Conservation (phyloP, 2,113 vertebrate genomes). For the Micromys minutus region DNA sequence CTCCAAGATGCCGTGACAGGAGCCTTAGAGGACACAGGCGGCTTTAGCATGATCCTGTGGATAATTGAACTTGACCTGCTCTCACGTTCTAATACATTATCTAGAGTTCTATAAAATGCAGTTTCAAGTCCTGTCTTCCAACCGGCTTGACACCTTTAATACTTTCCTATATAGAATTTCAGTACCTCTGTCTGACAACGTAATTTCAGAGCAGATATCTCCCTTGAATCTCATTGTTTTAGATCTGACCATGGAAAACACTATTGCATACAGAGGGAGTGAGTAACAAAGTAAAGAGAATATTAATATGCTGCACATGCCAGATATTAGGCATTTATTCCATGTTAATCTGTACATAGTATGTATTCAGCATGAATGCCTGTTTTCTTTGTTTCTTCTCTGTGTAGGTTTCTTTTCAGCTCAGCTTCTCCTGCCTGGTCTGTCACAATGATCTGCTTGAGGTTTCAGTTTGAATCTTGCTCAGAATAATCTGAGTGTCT, state of each 20-base stretch:
- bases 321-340: neutral
- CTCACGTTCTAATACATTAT: constrained; percentile 15
- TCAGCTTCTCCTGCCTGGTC: neutral
- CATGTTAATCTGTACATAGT: neutral
- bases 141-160: neutral
- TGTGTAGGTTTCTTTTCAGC: neutral
- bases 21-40: neutral
- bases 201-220: neutral
- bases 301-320: neutral
- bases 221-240: neutral
- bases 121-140: constrained; percentile 2
- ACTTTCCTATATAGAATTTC: neutral
- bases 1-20: neutral
- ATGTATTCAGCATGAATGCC: neutral
- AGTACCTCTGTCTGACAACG: neutral
- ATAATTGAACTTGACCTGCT: neutral
- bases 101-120: neutral
- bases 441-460: neutral
- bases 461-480: neutral
- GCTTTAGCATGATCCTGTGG: neutral
- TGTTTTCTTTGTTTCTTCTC: neutral
- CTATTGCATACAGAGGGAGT: too few relatives aligned
- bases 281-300: neutral
- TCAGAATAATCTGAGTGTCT: neutral
- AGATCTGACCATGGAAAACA: neutral